phyloP scores from a whole-genome alignment of 2,797 vertebrate species.

The Diplodus puntazzo region DNA sequence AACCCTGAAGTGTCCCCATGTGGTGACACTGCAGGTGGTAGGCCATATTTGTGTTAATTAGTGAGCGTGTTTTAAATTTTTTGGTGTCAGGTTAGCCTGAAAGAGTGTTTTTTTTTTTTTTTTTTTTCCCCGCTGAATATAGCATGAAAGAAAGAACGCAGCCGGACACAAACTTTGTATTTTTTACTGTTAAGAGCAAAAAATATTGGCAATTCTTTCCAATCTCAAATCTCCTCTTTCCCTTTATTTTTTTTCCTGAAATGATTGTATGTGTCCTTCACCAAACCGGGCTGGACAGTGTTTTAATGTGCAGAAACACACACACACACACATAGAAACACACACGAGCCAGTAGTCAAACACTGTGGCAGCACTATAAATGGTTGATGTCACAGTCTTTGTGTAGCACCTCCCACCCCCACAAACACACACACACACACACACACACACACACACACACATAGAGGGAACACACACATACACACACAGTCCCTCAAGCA shows the following conservation, averaged over 20 bases:
- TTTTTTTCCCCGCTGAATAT: neutral
- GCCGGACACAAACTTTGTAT: accelerated
- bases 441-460: neutral
- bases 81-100: neutral
- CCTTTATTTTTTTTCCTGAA: constrained; percentile 5
- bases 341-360: constrained; percentile 34
- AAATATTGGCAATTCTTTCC: neutral
- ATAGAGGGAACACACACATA: constrained; percentile 17
- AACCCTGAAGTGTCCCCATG: neutral
- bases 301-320: constrained; percentile 48
- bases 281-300: constrained; percentile 45
- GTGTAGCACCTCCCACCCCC: constrained; percentile 48
- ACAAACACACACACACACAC: constrained; percentile 12
- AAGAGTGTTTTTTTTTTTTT: no score
- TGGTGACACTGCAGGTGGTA: constrained; percentile 10
- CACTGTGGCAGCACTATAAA: constrained; percentile 62
- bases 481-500: constrained; percentile 53
- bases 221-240: neutral
- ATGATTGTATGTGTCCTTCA: constrained; percentile 4
- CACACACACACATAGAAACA: neutral
- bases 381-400: constrained; percentile 76
- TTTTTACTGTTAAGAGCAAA: neutral
- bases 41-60: neutral
- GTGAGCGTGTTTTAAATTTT: neutral
- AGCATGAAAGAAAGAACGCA: neutral